Evolutionary conservation across 2,113 vertebrate genomes (phyloP), one percentile per base, ranked within the genome.

Genomic region (Formicarius rufipectus): DNA sequence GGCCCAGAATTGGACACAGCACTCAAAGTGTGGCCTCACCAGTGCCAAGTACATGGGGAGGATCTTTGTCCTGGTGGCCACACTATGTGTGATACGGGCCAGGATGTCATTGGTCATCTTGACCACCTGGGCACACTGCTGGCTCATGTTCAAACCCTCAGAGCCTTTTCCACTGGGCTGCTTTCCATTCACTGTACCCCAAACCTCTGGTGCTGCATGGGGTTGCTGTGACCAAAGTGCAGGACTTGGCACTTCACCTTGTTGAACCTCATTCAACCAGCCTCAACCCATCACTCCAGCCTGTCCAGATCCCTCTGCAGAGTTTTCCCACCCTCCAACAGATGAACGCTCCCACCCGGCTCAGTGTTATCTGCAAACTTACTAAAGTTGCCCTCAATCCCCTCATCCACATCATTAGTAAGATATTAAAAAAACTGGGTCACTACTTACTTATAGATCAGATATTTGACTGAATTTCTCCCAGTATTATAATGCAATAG

Each of bases 201-300:
- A 35, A n/a, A 39, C 16, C 35, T 50, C 24, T 6, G 25, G 28
- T 9, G 0, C 11, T 74, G 21, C 20, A 21, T 8, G 8, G 37
- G 5, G 3, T 31, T 63, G 19, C 4, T 83, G 24, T 49, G 50
- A 74, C 31, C 17, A 22, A 31, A 47, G 17, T 28, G 8, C 50
- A 50, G 50, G 21, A 25, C 9, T 9, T 13, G 3, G 13, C 47
- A 83, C 21, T 40, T 21, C 6, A 20, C 22, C 35, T 31, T 59
- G n/a, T 17, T 75, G 31, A 59, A 0, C 9, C 7, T 44, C 49
- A 20, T 2, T 28, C 14, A 15, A 1, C 7, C 28, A 8, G 9
- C 35, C 31, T 52, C 3, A 1, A 17, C 13, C 13, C 56, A 45
- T 28, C 0, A 0, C 11, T 31, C 22, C 23, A 78, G 47, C 17